phyloP scores from a whole-genome alignment of 2,888 invertebrate genomes.

The Phania funesta region DNA sequence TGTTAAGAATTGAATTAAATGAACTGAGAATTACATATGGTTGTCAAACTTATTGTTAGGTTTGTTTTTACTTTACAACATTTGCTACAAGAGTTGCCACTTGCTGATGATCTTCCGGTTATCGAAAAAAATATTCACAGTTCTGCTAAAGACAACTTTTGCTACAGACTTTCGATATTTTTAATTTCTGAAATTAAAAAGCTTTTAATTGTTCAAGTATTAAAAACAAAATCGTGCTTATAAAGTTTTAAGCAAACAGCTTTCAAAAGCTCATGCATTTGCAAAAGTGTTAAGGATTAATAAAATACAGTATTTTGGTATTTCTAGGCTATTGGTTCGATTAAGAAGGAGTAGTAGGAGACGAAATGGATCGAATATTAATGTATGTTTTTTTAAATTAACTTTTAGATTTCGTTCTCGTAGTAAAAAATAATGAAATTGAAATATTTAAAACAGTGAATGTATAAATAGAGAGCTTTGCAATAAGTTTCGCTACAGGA shows the following conservation, averaged over 20 bases:
- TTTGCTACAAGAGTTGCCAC: conserved; percentile 41
- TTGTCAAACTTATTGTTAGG: conserved; percentile 9
- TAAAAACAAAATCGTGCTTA: conserved; percentile 58
- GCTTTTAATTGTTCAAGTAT: conserved; percentile 33
- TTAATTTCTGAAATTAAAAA: conserved; percentile 51
- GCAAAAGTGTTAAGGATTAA: conserved; percentile 56
- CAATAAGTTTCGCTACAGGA: conserved; percentile 64
- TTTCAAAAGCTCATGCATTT: conserved; percentile 68
- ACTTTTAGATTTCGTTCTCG: conserved; percentile 13
- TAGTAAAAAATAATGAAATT: conserved; percentile 45
- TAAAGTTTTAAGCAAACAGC: conserved; percentile 47
- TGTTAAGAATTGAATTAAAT: neutral
- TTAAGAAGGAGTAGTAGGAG: conserved; percentile 24
- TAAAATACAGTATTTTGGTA: conserved; percentile 19
- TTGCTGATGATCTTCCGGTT: conserved; percentile 1
- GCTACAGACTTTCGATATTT: conserved; percentile 24
- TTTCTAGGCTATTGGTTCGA: conserved; percentile 19
- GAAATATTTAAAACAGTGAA: conserved; percentile 60
- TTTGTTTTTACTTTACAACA: neutral
- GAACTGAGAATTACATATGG: conserved; percentile 1
- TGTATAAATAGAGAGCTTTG: conserved; percentile 60
- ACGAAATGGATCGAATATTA: conserved; percentile 37
- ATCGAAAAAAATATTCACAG: conserved; percentile 24
- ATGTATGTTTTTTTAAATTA: conserved; percentile 25
- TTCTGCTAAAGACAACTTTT: conserved; percentile 40